phyloP scores from a whole-genome alignment of 1,140 invertebrate genomes.

The Monochamus saltuarius region DNA sequence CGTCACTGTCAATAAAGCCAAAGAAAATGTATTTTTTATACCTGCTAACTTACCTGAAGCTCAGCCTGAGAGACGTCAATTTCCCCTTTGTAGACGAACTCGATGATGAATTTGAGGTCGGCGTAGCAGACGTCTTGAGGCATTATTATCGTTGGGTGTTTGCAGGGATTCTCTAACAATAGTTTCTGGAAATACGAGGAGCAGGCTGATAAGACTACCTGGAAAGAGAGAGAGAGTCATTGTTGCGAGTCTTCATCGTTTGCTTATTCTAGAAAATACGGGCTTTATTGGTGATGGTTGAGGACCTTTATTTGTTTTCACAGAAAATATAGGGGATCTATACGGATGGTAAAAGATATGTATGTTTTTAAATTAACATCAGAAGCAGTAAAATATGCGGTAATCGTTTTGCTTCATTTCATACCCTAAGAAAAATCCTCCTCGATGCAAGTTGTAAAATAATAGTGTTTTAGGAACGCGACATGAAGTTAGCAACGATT shows the following conservation, averaged over 20 bases:
- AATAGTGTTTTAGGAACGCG: too few species aligned
- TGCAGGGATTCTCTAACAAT: constrained; percentile 70
- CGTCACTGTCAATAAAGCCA: too few species aligned
- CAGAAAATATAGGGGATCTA: too few species aligned
- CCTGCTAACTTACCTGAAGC: constrained; percentile 61
- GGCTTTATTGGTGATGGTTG: too few species aligned
- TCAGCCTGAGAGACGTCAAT: constrained; percentile 77
- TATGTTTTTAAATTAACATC: too few species aligned
- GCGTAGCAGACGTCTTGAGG: constrained; percentile 76
- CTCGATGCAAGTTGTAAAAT: too few species aligned
- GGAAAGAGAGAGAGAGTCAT: constrained; percentile 41
- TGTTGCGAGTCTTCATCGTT: not conserved
- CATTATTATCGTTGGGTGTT: constrained; percentile 76
- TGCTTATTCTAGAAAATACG: not conserved
- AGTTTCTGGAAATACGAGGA: constrained; percentile 73
- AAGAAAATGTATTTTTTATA: not conserved
- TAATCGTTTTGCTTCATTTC: too few species aligned
- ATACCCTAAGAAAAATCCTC: too few species aligned
- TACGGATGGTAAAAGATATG: too few species aligned
- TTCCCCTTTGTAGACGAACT: constrained; percentile 81
- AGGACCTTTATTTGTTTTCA: too few species aligned
- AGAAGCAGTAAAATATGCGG: too few species aligned
- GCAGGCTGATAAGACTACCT: constrained; percentile 72
- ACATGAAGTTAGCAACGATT: too few species aligned
- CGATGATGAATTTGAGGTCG: constrained; percentile 78